Conservation (phyloP, 2,797 vertebrate species). For the Macroramphosus scolopax region DNA sequence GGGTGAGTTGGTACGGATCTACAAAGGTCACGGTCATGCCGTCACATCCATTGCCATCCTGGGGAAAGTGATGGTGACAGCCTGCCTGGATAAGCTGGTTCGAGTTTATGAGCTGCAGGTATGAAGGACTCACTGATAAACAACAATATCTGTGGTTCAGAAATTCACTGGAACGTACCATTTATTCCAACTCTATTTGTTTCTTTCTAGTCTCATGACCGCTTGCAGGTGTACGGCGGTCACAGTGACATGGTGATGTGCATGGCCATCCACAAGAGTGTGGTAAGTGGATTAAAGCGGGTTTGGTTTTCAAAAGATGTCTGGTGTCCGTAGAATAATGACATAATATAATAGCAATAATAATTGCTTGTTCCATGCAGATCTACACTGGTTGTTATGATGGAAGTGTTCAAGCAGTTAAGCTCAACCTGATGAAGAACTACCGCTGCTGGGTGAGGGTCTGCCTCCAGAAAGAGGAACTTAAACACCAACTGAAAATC, state of each 20-base stretch:
- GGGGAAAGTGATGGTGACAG: constrained; percentile 96
- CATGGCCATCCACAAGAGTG: constrained; percentile 92
- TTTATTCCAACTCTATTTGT: background rate
- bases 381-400: constrained; percentile 97
- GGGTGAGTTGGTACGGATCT: constrained; percentile 90
- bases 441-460: constrained; percentile 90
- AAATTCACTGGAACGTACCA: background rate
- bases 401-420: constrained; percentile 89
- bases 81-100: constrained; percentile 92
- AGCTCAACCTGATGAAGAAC: constrained; percentile 91
- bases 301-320: background rate
- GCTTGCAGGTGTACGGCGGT: constrained; percentile 94
- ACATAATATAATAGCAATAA: too few relatives aligned
- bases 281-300: constrained; percentile 77
- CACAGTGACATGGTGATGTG: constrained; percentile 98
- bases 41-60: constrained; percentile 92
- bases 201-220: constrained; percentile 86
- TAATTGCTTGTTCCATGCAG: constrained; percentile 59
- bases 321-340: background rate
- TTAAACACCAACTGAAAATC: too few relatives aligned
- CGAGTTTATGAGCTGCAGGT: constrained; percentile 87
- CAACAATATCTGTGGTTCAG: too few relatives aligned
- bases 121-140: background rate
- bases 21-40: constrained; percentile 92
- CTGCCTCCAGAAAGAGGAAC: too few relatives aligned